Evolutionary conservation across 2,888 invertebrate species (phyloP).

Genomic region (Lampropteryx suffumata): DNA sequence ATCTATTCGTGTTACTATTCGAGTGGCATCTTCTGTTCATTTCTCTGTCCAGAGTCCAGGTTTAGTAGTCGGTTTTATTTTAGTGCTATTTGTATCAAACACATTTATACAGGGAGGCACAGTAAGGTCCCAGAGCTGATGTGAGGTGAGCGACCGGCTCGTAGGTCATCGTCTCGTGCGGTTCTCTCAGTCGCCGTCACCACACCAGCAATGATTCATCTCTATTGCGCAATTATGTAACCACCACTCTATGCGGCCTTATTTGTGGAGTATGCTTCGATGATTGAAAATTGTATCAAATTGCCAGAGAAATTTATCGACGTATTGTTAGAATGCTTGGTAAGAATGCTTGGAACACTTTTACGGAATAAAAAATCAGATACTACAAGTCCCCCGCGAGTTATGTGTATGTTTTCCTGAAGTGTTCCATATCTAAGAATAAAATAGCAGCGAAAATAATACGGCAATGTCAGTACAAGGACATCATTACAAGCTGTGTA

Average conservation of each 20-base stretch:
- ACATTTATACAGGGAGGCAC: neutral
- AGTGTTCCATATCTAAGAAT: neutral
- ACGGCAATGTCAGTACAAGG: slow-evolving; percentile 2
- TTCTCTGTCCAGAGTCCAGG: neutral
- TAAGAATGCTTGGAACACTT: neutral
- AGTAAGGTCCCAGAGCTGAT: slow-evolving; percentile 19
- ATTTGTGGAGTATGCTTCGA: neutral
- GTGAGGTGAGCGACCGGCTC: slow-evolving; percentile 69
- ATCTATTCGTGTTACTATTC: slow-evolving; percentile 18
- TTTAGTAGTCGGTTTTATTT: neutral
- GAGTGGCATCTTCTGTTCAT: slow-evolving; percentile 6
- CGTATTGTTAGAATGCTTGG: neutral
- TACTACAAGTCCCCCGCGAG: no score
- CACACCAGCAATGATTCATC: slow-evolving; percentile 38
- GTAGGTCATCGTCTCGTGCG: slow-evolving; percentile 64
- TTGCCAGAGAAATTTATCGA: slow-evolving; percentile 4
- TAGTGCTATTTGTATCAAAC: no score
- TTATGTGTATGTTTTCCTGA: no score
- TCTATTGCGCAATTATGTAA: slow-evolving; percentile 49
- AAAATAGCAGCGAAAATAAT: slow-evolving; percentile 1
- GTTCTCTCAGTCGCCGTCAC: slow-evolving; percentile 36
- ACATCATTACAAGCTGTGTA: slow-evolving; percentile 8
- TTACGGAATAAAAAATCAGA: no score
- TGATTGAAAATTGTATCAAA: neutral
- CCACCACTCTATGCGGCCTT: slow-evolving; percentile 27